These are phyloP conservation scores for Eupithecia vulgata DNA, from an alignment of 2,888 invertebrate species.

Conservation along the genomic window DNA sequence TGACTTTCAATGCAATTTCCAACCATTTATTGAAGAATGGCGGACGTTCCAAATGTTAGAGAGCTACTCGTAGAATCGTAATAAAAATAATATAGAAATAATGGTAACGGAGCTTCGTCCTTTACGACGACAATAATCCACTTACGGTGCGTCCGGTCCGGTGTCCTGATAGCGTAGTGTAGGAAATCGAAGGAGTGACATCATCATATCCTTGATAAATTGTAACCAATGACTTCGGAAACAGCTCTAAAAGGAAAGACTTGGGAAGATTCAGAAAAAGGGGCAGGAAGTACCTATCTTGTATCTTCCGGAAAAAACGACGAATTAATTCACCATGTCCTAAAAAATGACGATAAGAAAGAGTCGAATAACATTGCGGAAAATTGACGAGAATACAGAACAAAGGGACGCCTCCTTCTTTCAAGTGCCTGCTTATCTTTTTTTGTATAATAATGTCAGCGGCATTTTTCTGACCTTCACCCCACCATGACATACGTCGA, in stretches of 20 bases:
- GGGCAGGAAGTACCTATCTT: neutral
- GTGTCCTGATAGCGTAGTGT: slow-evolving; percentile 31
- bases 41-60: slow-evolving; percentile 35
- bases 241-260: neutral
- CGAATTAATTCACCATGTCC: neutral
- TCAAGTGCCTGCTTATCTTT: neutral
- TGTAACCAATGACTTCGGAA: neutral
- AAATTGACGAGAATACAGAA: neutral
- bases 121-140: slow-evolving; percentile 49
- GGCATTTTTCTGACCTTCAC: slow-evolving; percentile 7
- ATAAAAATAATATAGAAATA: slow-evolving; percentile 51
- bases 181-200: neutral
- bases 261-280: neutral
- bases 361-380: neutral
- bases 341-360: neutral
- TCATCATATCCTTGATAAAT: slow-evolving; percentile 3
- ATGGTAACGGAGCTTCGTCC: slow-evolving; percentile 46
- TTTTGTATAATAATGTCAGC: neutral
- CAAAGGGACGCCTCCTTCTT: neutral
- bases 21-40: neutral
- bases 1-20: neutral
- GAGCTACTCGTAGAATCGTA: slow-evolving; percentile 33
- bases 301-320: neutral
- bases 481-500: slow-evolving; percentile 7
- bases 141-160: slow-evolving; percentile 59